Evolutionary conservation across 2,888 invertebrate species (phyloP).

Genomic region (Tiliacea aurago): DNA sequence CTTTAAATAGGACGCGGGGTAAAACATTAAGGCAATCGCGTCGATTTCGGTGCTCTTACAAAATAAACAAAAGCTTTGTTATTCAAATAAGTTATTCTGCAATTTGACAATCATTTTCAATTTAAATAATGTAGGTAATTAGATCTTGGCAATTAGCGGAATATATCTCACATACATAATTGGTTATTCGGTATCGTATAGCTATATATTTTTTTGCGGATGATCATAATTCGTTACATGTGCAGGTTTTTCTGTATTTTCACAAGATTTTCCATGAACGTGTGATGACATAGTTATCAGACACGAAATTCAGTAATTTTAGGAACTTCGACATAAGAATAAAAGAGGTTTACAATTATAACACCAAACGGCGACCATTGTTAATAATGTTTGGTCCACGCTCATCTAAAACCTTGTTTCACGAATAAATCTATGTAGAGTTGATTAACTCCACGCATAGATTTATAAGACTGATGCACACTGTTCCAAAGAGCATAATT

Average conservation of each 20-base stretch:
- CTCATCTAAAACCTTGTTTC: constrained; percentile 29
- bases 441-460: constrained; percentile 9
- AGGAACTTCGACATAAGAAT: not conserved
- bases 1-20: constrained; percentile 8
- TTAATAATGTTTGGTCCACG: constrained; percentile 22
- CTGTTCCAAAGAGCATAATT: constrained; percentile 13
- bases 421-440: constrained; percentile 16
- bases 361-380: not conserved
- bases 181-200: constrained; percentile 38
- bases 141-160: constrained; percentile 41
- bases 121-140: constrained; percentile 32
- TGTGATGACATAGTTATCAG: not conserved
- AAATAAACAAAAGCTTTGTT: constrained; percentile 38
- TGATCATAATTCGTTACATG: constrained; percentile 27
- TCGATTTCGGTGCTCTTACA: constrained; percentile 44
- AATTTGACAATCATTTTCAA: constrained; percentile 11
- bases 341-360: not conserved
- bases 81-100: constrained; percentile 29
- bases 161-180: constrained; percentile 20
- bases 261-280: constrained; percentile 35
- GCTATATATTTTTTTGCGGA: constrained; percentile 25
- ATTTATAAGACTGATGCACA: constrained; percentile 25
- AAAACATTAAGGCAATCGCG: constrained; percentile 60
- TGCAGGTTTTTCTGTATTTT: not conserved
- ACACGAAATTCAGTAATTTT: not conserved